Conservation (phyloP, 2,113 vertebrate genomes). For the Oreotrochilus melanogaster region DNA sequence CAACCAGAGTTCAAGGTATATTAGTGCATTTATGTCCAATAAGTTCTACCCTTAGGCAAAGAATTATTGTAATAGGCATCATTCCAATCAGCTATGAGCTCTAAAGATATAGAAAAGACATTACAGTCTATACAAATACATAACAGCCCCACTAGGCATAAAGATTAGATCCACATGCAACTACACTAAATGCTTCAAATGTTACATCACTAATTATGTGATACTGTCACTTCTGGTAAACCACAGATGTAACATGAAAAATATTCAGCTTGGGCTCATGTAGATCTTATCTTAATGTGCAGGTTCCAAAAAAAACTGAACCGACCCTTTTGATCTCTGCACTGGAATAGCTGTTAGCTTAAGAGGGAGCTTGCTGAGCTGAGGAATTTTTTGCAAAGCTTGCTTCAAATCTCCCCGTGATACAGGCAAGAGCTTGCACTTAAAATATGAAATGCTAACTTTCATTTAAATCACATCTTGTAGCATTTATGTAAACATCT, state of each 20-base stretch:
- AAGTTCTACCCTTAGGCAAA: neutral
- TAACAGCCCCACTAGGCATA: conserved; percentile 45
- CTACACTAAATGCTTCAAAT: conserved; percentile 52
- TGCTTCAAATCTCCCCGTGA: conserved; percentile 60
- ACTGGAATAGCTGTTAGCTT: conserved; percentile 59
- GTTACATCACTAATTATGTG: conserved; percentile 67
- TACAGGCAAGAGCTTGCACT: conserved; percentile 45
- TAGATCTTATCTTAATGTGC: conserved; percentile 59
- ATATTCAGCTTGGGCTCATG: conserved; percentile 59
- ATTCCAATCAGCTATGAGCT: conserved; percentile 8
- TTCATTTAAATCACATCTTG: conserved; percentile 53
- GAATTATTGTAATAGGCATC: conserved; percentile 14
- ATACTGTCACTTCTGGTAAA: conserved; percentile 68
- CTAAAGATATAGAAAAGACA: conserved; percentile 45
- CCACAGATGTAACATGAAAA: conserved; percentile 66
- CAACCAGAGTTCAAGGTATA: neutral
- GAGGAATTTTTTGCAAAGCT: conserved; percentile 56
- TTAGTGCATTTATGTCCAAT: neutral
- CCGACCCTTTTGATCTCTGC: conserved; percentile 61
- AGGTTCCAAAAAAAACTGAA: conserved; percentile 59
- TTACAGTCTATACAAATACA: conserved; percentile 21
- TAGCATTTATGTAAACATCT: conserved; percentile 60
- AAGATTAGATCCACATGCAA: conserved; percentile 62
- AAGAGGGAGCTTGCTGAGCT: conserved; percentile 51
- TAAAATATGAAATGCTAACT: conserved; percentile 47